Base-by-base conservation (phyloP, 2,797 vertebrate genomes). In the Odontamblyopus rebecca region DNA sequence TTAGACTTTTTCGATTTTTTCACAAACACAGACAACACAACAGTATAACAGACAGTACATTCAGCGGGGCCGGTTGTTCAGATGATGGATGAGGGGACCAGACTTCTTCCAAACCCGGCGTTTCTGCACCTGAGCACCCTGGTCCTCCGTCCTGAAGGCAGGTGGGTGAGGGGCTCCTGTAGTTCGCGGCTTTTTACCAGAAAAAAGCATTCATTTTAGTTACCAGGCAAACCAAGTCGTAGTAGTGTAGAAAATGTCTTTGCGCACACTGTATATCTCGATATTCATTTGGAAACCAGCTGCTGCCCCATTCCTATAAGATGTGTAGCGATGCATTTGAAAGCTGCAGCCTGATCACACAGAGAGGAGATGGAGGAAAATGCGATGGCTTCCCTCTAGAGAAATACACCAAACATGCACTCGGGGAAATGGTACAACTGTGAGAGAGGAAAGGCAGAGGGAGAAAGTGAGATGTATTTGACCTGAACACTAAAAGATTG, bases 351-450 rank as follows among this genome's bases (percentile, higher is more conserved):
- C 48, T 68, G 81, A 85, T 65, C n/a, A 77, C 35, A 82, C 74
- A 75, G 79, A 62, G 61, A 41, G 62, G 63, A 32, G 59, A 79
- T 61, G 74, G n/a, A 82, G 71, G 75, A 74, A 66, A 77, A 72
- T 11, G 57, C 71, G 82, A 85, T 76, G 71, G 60, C 76, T 76
- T 82, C 74, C 77, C 73, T 76, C 60, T 64, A 13, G 61, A 84
- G 76, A 80, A 84, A 78, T 70, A 67, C 54, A 53, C 64, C 72
- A 75, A 81, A 75, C 70, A 63, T 74, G 63, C 74, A 57, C 68
- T 41, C 66, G 62, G 77, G 78, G 75, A 86, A 84, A 85, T 72
- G 69, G 67, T 80, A 71, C 51, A 80, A 76, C 80, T 73, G 82
- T 85, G 61, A 81, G 76, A 72, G 66, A 44, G 77, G 57, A 63